Base-by-base conservation (phyloP, 2,888 invertebrate species). In the Melanargia galathea region DNA sequence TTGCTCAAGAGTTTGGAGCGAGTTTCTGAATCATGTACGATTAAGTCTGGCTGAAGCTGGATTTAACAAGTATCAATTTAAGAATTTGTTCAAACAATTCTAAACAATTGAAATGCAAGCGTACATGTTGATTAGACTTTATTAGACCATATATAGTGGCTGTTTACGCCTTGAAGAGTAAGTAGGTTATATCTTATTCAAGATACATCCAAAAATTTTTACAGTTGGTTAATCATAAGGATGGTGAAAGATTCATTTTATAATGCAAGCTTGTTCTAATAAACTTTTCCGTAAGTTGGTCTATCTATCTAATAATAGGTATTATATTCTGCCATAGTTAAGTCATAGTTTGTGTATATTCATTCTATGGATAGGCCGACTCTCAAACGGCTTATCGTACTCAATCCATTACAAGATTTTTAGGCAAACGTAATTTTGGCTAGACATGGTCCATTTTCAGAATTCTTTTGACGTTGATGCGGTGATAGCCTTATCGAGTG, bases 11-110 rank as follows among this genome's bases (percentile, higher is more conserved):
- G 59, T 56, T 63, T 38, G 54, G 57, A 60, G 51, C 38, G 60
- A 54, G 66, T 67, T 64, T 65, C 70, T 70, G 67, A 72, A 64
- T 71, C 69, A 70, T 68, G 26, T 40, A 48, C 48, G 16, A 40
- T 65, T 52, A 52, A 55, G 64, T 64, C 87, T 74, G 75, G 77
- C 71, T 73, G 62, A 59, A 83, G 77, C 88, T 75, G 76, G 89
- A 73, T 79, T 62, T 66, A 82, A 81, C 86, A 67, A 75, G 90
- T 81, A 83, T 80, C 80, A 87, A 87, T 88, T 84, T 79, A 83
- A 77, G 77, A 76, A 77, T 81, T 83, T 79, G 73, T 76, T 81
- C 70, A 75, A 77, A 78, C 81, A 80, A 84, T 86, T 83, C 84
- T 81, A 83, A 83, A 83, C 86, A 88, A 88, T 88, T 87, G 83